Conservation (phyloP, 2,797 vertebrate species). For the Hydrocynus forskahlii region DNA sequence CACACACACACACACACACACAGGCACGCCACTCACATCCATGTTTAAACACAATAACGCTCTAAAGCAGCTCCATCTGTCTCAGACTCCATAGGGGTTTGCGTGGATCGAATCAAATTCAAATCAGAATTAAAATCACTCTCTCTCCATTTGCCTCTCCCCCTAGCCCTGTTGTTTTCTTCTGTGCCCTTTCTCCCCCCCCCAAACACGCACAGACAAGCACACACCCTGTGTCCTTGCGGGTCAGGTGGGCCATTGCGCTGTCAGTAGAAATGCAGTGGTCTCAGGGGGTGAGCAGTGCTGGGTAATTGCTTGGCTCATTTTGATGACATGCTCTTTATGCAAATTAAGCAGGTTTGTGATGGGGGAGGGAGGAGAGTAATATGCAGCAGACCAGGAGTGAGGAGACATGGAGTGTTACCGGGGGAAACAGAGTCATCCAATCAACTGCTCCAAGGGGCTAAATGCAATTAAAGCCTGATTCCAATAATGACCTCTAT, state of each 20-base stretch:
- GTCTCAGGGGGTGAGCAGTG: slow-evolving; percentile 52
- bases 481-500: slow-evolving; percentile 62
- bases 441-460: slow-evolving; percentile 56
- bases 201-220: slow-evolving; percentile 66
- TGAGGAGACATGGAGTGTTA: slow-evolving; percentile 36
- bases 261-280: slow-evolving; percentile 48
- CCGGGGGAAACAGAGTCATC: slow-evolving; percentile 50
- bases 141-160: slow-evolving; percentile 40
- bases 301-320: slow-evolving; percentile 61
- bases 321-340: slow-evolving; percentile 65
- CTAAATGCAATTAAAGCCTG: slow-evolving; percentile 61
- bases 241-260: slow-evolving; percentile 54
- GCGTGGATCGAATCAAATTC: slow-evolving; percentile 55
- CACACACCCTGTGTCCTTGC: slow-evolving; percentile 41
- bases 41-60: slow-evolving; percentile 46
- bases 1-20: slow-evolving; percentile 9
- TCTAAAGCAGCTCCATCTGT: slow-evolving; percentile 50
- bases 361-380: background rate
- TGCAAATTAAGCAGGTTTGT: slow-evolving; percentile 48
- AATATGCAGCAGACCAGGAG: slow-evolving; percentile 41
- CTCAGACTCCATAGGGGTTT: slow-evolving; percentile 44
- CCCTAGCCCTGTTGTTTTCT: slow-evolving; percentile 20
- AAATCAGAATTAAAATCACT: slow-evolving; percentile 45
- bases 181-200: slow-evolving; percentile 56
- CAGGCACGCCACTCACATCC: background rate